Conservation (phyloP, 2,888 invertebrate species). For the Alloplasta piceator region DNA sequence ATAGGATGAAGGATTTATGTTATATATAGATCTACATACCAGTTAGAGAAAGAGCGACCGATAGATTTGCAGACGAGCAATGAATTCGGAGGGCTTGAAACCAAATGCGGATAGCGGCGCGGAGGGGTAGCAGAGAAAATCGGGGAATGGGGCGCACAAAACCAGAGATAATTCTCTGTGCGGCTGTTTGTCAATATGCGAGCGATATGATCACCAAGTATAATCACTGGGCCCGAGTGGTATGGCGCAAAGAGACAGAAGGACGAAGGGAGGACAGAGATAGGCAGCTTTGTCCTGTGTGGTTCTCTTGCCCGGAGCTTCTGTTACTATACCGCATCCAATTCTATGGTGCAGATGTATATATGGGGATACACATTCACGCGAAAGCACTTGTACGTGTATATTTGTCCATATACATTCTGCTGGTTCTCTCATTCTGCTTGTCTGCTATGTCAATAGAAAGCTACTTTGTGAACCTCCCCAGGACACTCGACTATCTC, state of each 20-base stretch:
- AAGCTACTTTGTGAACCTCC: constrained; percentile 72
- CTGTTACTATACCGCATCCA: constrained; percentile 58
- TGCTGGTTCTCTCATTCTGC: constrained; percentile 58
- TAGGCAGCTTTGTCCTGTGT: constrained; percentile 56
- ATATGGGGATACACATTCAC: constrained; percentile 4
- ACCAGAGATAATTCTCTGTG: constrained; percentile 75
- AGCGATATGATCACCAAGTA: constrained; percentile 81
- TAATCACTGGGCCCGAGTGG: constrained; percentile 75
- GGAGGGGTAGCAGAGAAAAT: constrained; percentile 39
- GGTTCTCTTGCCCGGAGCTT: constrained; percentile 43
- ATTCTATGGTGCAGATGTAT: constrained; percentile 56
- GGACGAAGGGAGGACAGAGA: constrained; percentile 51
- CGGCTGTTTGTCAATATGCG: constrained; percentile 81
- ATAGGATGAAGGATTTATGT: not conserved
- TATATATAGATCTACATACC: too few relatives aligned
- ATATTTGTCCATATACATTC: constrained; percentile 18
- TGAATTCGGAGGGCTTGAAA: constrained; percentile 42
- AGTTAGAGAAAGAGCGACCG: constrained; percentile 22
- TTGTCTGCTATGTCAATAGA: constrained; percentile 78
- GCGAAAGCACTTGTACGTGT: constrained; percentile 13
- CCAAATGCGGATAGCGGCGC: constrained; percentile 20
- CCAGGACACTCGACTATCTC: constrained; percentile 56
- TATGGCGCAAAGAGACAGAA: constrained; percentile 43
- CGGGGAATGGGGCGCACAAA: constrained; percentile 61
- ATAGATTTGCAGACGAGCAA: constrained; percentile 19